Percentiles rank a stretch among this genome's conserved stretches.
These are phyloP conservation scores for Micronisus gabar DNA, from an alignment of 2,113 vertebrate species.

Conservation along the genomic window DNA sequence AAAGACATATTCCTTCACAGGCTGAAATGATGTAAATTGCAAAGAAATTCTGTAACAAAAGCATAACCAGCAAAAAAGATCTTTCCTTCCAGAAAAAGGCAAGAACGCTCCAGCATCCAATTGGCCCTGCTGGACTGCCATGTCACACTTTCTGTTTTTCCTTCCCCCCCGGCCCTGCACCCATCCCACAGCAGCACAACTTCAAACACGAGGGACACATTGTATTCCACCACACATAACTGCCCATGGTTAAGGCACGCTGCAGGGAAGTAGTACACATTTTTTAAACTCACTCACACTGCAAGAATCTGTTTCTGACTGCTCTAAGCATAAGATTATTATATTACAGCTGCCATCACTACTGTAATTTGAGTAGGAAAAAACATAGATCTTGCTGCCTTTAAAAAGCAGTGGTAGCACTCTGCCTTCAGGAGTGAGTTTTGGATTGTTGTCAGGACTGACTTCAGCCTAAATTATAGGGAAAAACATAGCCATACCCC, in stretches of 20 bases:
- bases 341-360: background rate
- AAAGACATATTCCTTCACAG: background rate
- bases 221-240: fast-evolving
- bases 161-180: fast-evolving
- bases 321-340: background rate
- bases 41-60: background rate
- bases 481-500: background rate
- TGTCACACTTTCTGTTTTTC: background rate
- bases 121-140: fast-evolving
- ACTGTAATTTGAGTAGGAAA: background rate
- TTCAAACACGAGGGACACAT: background rate
- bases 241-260: background rate
- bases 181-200: background rate
- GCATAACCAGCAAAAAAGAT: background rate
- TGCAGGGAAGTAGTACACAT: background rate
- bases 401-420: background rate
- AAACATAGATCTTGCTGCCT: background rate
- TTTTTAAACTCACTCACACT: background rate
- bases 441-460: background rate
- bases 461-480: background rate
- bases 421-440: background rate
- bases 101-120: background rate
- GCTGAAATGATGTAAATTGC: background rate
- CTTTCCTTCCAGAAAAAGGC: background rate
- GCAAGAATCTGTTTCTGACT: background rate